These are phyloP conservation scores for Ophiothrix spiculata DNA, from an alignment of 35 echinoderm and acorn worm species.

Conservation along the genomic window DNA sequence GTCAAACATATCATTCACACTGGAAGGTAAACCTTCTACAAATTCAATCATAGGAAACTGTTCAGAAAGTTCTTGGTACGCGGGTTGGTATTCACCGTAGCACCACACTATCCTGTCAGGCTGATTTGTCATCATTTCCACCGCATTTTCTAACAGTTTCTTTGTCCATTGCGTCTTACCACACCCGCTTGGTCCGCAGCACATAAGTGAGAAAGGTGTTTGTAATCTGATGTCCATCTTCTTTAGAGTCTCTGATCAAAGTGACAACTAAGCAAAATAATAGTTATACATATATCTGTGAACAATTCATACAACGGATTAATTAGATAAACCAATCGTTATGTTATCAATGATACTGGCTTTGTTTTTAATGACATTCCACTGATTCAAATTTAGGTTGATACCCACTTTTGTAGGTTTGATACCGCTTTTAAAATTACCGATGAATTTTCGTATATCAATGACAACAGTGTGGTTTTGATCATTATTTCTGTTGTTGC, in stretches of 20 bases:
- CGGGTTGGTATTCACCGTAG: not conserved
- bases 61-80: not conserved
- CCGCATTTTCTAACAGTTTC: not conserved
- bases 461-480: not conserved
- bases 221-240: not conserved
- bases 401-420: not conserved
- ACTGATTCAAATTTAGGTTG: not conserved
- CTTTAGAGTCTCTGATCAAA: not conserved
- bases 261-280: not conserved
- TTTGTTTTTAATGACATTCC: not conserved
- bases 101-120: not conserved
- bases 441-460: not conserved
- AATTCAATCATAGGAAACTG: not conserved
- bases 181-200: not conserved
- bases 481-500: not conserved
- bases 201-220: not conserved
- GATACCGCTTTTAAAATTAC: not conserved
- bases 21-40: not conserved
- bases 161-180: constrained; percentile 1
- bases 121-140: not conserved
- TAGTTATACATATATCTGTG: not conserved
- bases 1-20: not conserved
- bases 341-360: not conserved
- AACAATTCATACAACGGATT: no score
- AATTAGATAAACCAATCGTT: not conserved